A percentile compares a stretch with the other conserved stretches of the same genome.
These are phyloP conservation scores for Sycophila texana DNA, from an alignment of 2,888 invertebrate genomes.

Conservation along the genomic window DNA sequence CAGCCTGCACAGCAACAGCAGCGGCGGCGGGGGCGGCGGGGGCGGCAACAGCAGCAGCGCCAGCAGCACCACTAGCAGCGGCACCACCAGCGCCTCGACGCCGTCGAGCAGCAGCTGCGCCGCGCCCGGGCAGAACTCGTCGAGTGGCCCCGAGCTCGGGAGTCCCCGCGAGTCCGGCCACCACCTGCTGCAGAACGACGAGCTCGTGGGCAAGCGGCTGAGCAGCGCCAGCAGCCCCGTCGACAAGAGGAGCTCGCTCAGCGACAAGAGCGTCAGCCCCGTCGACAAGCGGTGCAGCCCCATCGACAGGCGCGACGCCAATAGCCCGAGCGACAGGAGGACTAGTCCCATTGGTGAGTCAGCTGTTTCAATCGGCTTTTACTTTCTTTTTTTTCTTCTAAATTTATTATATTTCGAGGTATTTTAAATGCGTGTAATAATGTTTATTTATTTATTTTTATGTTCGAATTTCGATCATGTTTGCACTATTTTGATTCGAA, in stretches of 20 bases:
- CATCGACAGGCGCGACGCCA: constrained; percentile 64
- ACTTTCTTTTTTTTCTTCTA: too few species aligned
- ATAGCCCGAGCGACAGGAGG: constrained; percentile 67
- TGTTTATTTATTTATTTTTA: too few species aligned
- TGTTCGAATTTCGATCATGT: too few species aligned
- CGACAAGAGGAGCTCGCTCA: constrained; percentile 73
- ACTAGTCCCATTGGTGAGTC: constrained; percentile 65
- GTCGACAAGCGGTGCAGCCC: constrained; percentile 64
- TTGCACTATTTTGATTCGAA: too few species aligned
- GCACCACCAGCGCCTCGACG: constrained; percentile 61
- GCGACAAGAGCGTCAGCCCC: constrained; percentile 74
- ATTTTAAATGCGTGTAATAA: too few species aligned
- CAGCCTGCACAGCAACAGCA: constrained; percentile 66
- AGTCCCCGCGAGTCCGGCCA: constrained; percentile 23
- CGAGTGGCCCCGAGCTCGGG: constrained; percentile 66
- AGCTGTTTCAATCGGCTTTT: not conserved
- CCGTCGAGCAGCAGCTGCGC: constrained; percentile 62
- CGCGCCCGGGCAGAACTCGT: constrained; percentile 47
- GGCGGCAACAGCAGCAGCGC: constrained; percentile 63
- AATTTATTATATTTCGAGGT: too few species aligned
- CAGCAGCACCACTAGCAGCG: constrained; percentile 61
- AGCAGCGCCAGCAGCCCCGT: constrained; percentile 72
- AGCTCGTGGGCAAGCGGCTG: constrained; percentile 66
- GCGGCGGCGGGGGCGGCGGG: constrained; percentile 64
- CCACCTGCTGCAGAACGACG: constrained; percentile 60